Evolutionary conservation across 2,888 invertebrate species (phyloP), one percentile per base, ranked within the genome.

Genomic region (Odontothrips loti): DNA sequence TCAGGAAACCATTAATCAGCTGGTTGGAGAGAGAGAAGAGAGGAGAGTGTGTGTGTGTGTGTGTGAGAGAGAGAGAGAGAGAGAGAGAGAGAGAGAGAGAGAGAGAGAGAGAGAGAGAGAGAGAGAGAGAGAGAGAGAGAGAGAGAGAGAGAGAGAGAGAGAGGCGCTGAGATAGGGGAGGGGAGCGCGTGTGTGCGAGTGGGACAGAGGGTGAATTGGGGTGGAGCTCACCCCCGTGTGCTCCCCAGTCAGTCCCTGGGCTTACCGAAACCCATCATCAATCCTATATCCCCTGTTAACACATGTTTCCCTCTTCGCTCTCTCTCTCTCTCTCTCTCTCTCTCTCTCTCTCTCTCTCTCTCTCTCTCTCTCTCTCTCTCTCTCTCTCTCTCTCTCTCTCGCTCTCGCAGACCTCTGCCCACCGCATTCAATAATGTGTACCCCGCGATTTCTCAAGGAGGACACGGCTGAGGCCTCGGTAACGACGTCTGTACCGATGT

Each of bases 1-100:
- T 75, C 68, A 75, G 68, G 68, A 75, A 75, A 75, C 68, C 68
- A 75, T 75, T 75, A 75, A 75, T 75, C 68, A 75, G 68, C 68
- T 75, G 68, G 68, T 75, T 27, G 68, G 68, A 27, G 27, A 27
- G 68, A 23, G 12, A 12, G 23, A 27, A 27, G 68, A 27, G 27
- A 12, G 23, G 68, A 51, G 51, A 51, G 51, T 1, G 51, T 15
- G 3, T 15, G 51, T 15, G 51, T 15, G 51, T 15, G 51, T 4
- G 51, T 15, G 51, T 15, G 3, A 58, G 58, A 58, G 58, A 58
- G 58, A 58, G 58, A 58, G 58, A 15, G 58, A 58, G 58, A 58
- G 58, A 58, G 58, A 58, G 58, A 58, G 58, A 58, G 58, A 58
- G 58, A 58, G 58, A 58, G 51, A 51, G 51, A 51, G 51, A 51